phyloP scores from a whole-genome alignment of 2,113 vertebrate genomes.

The Lepisosteus oculatus region DNA sequence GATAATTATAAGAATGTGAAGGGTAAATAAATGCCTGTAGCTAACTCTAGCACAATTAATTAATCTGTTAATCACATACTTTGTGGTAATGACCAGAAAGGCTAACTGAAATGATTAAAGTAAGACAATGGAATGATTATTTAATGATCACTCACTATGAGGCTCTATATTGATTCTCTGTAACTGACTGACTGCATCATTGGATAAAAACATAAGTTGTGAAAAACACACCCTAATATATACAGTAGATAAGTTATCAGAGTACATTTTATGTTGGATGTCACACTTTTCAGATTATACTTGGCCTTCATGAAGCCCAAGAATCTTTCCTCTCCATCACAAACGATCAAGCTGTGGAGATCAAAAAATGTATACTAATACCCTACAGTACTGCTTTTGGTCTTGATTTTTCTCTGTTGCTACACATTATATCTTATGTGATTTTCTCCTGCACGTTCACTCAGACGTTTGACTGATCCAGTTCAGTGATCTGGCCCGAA shows the following conservation, averaged over 20 bases:
- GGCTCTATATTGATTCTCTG: neutral
- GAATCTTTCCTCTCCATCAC: conserved; percentile 9
- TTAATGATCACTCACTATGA: too few species aligned
- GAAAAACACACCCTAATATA: too few species aligned
- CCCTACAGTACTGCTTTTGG: neutral
- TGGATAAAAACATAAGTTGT: too few species aligned
- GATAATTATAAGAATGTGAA: too few species aligned
- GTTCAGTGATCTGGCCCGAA: neutral
- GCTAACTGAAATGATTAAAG: too few species aligned
- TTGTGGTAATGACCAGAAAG: too few species aligned
- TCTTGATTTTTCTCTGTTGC: neutral
- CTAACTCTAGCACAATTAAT: too few species aligned
- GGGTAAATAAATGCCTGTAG: too few species aligned
- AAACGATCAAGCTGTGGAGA: conserved; percentile 24
- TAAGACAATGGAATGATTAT: too few species aligned
- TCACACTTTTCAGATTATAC: conserved; percentile 27
- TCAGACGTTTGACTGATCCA: neutral
- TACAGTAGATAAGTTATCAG: too few species aligned
- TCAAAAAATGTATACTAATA: conserved; percentile 12
- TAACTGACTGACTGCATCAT: conserved; percentile 44
- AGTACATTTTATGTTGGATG: neutral
- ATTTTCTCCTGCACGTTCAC: neutral
- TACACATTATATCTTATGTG: neutral
- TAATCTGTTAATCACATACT: too few species aligned
- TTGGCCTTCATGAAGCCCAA: conserved; percentile 28